phyloP scores from a whole-genome alignment of 2,888 invertebrate species.

The Lithophane socia region DNA sequence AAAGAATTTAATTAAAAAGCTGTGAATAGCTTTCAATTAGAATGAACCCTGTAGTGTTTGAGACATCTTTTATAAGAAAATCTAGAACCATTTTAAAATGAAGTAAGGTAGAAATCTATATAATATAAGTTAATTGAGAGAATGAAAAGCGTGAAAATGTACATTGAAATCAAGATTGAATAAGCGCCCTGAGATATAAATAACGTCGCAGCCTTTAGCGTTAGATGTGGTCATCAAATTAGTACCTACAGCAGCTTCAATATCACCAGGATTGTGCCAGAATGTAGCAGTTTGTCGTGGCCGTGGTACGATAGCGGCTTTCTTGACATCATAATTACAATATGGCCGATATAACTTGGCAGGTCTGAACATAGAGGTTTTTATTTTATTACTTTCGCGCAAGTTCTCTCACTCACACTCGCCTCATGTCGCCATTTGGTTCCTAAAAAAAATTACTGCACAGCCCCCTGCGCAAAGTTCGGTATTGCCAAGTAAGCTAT shows the following conservation, averaged over 20 bases:
- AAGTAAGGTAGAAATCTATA: constrained; percentile 4
- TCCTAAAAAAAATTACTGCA: no score
- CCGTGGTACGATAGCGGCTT: background rate
- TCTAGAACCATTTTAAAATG: constrained; percentile 16
- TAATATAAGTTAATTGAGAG: background rate
- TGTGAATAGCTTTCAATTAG: constrained; percentile 24
- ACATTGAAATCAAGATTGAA: constrained; percentile 12
- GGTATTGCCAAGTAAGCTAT: no score
- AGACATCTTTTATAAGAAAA: constrained; percentile 10
- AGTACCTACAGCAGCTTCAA: background rate
- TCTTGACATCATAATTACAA: background rate
- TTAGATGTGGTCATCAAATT: background rate
- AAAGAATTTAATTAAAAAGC: constrained; percentile 43
- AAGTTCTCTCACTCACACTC: no score
- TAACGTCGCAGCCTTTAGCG: background rate
- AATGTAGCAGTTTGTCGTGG: background rate
- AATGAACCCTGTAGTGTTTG: constrained; percentile 32
- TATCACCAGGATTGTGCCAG: background rate
- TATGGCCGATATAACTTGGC: no score
- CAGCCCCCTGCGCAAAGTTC: no score
- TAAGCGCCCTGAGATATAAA: constrained; percentile 12
- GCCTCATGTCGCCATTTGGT: no score
- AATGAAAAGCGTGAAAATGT: background rate
- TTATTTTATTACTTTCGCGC: no score
- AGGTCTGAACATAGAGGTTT: no score